These are phyloP conservation scores for Limnothrissa miodon DNA, from an alignment of 2,113 vertebrate genomes.

Conservation along the genomic window DNA sequence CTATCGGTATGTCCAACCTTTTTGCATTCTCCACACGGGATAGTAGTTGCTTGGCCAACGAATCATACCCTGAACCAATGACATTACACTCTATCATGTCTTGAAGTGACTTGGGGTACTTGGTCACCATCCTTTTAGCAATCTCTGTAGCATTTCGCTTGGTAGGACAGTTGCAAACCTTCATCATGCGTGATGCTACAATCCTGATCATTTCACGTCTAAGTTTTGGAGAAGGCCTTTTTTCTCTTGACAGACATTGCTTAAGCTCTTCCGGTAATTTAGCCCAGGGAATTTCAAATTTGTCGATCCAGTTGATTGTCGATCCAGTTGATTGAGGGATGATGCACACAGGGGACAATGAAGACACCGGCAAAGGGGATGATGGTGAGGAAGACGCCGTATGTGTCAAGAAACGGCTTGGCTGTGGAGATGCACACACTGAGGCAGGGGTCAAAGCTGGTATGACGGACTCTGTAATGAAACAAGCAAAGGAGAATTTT, in stretches of 20 bases:
- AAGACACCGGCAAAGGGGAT: background rate
- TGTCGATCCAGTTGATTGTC: constrained; percentile 3
- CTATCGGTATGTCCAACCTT: too few relatives aligned
- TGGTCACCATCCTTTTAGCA: too few relatives aligned
- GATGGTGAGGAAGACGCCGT: background rate
- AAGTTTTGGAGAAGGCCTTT: constrained; percentile 17
- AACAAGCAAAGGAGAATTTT: background rate
- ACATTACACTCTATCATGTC: too few relatives aligned
- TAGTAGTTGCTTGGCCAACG: too few relatives aligned
- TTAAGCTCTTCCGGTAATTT: constrained; percentile 22
- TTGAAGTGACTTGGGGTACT: too few relatives aligned
- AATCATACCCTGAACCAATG: too few relatives aligned
- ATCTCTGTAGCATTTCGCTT: too few relatives aligned
- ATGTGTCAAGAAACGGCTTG: background rate
- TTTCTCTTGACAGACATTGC: constrained; percentile 9
- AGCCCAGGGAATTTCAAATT: constrained; percentile 4
- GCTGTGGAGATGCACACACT: background rate
- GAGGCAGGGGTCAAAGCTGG: background rate
- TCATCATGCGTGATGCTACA: too few relatives aligned
- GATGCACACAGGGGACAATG: background rate
- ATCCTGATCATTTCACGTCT: too few relatives aligned
- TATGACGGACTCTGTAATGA: background rate
- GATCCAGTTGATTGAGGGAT: background rate
- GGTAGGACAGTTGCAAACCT: too few relatives aligned
- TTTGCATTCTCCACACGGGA: too few relatives aligned